phyloP scores from a whole-genome alignment of 1,140 invertebrate species.

The Ditylenchus dipsaci region DNA sequence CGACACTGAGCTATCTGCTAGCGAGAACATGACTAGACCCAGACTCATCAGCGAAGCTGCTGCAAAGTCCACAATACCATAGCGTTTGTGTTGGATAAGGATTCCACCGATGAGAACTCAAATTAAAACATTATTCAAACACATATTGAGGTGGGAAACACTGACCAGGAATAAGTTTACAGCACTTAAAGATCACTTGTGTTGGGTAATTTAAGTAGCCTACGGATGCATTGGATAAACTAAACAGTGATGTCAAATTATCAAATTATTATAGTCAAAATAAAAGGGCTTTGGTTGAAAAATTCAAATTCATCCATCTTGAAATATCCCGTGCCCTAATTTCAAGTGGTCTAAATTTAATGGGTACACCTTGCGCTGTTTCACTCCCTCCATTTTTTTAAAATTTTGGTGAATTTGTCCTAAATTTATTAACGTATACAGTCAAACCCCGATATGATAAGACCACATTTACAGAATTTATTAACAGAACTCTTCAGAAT shows the following conservation, averaged over 20 bases:
- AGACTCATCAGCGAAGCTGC: slow-evolving; percentile 73
- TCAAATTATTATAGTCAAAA: background rate
- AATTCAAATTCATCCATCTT: background rate
- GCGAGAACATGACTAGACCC: slow-evolving; percentile 82
- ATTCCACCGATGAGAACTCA: slow-evolving; percentile 29
- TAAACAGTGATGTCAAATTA: background rate
- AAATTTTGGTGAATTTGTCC: too few species aligned
- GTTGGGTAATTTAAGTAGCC: slow-evolving; percentile 92
- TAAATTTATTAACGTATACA: too few species aligned
- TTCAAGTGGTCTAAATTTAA: too few species aligned
- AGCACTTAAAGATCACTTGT: slow-evolving; percentile 86
- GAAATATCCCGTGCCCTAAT: background rate
- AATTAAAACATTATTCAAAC: background rate
- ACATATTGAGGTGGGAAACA: background rate
- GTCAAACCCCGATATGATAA: too few species aligned
- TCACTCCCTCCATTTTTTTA: too few species aligned
- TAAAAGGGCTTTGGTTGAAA: background rate
- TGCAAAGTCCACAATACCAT: slow-evolving; percentile 32
- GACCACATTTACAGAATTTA: too few species aligned
- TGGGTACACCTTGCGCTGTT: too few species aligned
- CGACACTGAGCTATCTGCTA: slow-evolving; percentile 81
- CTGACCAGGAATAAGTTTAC: slow-evolving; percentile 84
- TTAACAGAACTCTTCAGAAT: too few species aligned
- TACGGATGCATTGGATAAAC: slow-evolving; percentile 83
- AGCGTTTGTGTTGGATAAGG: slow-evolving; percentile 41